Conservation (phyloP, 1,140 invertebrate genomes). For the Hycleus phaleratus region DNA sequence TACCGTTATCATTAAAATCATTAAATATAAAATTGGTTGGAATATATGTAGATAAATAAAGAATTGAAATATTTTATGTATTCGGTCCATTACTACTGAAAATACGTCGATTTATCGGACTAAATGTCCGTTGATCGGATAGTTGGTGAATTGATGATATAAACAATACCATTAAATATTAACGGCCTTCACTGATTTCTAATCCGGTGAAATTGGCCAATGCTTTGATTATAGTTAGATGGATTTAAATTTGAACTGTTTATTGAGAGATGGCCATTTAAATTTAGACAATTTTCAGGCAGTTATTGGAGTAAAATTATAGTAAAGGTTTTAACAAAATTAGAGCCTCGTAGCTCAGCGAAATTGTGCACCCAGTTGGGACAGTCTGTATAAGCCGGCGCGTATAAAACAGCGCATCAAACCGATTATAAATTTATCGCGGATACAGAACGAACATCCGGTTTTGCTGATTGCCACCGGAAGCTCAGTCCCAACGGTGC, state of each 20-base stretch:
- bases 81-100: neutral
- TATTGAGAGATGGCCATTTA: too few relatives aligned
- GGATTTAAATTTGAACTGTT: too few relatives aligned
- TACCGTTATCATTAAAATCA: too few relatives aligned
- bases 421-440: constrained; percentile 30
- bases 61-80: too few relatives aligned
- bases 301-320: too few relatives aligned
- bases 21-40: too few relatives aligned
- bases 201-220: neutral
- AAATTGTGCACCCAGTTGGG: too few relatives aligned
- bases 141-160: constrained; percentile 2
- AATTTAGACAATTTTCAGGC: too few relatives aligned
- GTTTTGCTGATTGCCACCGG: constrained; percentile 28
- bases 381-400: too few relatives aligned
- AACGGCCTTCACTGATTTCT: neutral
- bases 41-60: too few relatives aligned
- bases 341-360: too few relatives aligned
- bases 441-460: constrained; percentile 25
- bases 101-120: constrained; percentile 6
- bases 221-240: neutral
- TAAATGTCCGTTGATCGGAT: constrained; percentile 1
- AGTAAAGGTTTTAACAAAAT: too few relatives aligned
- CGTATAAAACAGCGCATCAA: constrained; percentile 14
- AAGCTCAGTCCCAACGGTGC: constrained; percentile 24
- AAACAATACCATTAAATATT: constrained; percentile 5